Percentiles rank a stretch among this genome's conserved stretches.
phyloP scores from a whole-genome alignment of 2,797 vertebrate genomes.

The Merluccius polli region DNA sequence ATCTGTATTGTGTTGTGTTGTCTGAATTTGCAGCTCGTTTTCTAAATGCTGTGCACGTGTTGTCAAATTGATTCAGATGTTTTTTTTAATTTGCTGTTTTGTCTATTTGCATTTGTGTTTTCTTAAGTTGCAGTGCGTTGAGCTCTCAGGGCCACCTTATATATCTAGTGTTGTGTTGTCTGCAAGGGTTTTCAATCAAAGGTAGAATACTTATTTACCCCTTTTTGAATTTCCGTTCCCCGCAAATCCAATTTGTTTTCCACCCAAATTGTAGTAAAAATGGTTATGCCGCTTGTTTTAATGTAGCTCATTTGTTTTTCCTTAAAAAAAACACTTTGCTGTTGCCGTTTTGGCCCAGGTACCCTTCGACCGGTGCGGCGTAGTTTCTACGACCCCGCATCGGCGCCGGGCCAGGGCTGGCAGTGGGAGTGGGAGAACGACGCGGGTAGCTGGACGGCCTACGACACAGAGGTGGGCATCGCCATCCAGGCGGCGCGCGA shows the following conservation, averaged over 20 bases:
- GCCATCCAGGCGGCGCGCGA: conserved; percentile 91
- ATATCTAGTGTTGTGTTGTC: too few species aligned
- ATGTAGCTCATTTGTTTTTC: background rate
- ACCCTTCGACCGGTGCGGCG: conserved; percentile 91
- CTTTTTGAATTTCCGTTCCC: too few species aligned
- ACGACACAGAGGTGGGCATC: conserved; percentile 92
- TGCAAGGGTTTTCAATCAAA: background rate
- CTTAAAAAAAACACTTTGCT: background rate
- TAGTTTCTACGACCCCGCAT: conserved; percentile 89
- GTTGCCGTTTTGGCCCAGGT: conserved; percentile 64
- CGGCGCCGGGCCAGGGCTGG: conserved; percentile 89
- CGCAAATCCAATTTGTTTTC: background rate
- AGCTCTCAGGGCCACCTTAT: too few species aligned
- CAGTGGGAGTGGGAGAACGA: conserved; percentile 98
- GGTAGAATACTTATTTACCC: background rate
- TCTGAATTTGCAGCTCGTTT: too few species aligned
- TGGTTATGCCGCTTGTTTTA: background rate
- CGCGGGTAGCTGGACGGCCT: conserved; percentile 88
- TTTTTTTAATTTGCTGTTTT: too few species aligned
- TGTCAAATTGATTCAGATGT: too few species aligned
- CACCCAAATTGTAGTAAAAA: background rate
- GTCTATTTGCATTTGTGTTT: too few species aligned
- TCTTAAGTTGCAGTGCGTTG: too few species aligned
- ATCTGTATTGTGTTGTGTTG: too few species aligned
- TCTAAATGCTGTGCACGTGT: too few species aligned